phyloP scores from a whole-genome alignment of 2,888 invertebrate species.

The Amiota communis region DNA sequence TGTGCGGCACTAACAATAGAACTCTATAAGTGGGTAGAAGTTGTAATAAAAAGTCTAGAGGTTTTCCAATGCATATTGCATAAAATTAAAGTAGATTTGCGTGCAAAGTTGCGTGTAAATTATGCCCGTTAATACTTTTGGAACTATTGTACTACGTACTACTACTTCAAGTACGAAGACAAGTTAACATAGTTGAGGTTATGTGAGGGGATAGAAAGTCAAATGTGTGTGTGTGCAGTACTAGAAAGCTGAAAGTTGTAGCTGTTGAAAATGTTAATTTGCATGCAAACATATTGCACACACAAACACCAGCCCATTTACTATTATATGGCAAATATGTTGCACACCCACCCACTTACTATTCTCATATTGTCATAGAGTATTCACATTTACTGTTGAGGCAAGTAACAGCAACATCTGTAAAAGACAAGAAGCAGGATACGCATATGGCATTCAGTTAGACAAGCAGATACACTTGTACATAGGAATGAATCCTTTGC shows the following conservation, averaged over 20 bases:
- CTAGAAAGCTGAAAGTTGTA: slow-evolving; percentile 44
- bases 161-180: background rate
- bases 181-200: too few species aligned
- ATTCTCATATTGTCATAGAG: too few species aligned
- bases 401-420: background rate
- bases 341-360: too few species aligned
- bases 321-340: too few species aligned
- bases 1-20: too few species aligned
- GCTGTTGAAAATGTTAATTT: slow-evolving; percentile 56
- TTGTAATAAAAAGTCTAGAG: too few species aligned
- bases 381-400: too few species aligned
- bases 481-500: background rate
- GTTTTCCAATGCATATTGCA: slow-evolving; percentile 1
- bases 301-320: slow-evolving; percentile 23
- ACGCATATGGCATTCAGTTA: background rate
- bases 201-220: background rate
- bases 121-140: background rate
- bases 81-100: slow-evolving; percentile 19
- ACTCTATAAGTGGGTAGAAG: too few species aligned
- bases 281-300: slow-evolving; percentile 29
- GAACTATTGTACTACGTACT: background rate
- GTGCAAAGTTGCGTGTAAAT: slow-evolving; percentile 6
- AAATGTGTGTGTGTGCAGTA: background rate
- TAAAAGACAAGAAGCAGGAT: background rate
- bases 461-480: too few species aligned